phyloP scores from a whole-genome alignment of 2,888 invertebrate genomes.

The Bugulina stolonifera region DNA sequence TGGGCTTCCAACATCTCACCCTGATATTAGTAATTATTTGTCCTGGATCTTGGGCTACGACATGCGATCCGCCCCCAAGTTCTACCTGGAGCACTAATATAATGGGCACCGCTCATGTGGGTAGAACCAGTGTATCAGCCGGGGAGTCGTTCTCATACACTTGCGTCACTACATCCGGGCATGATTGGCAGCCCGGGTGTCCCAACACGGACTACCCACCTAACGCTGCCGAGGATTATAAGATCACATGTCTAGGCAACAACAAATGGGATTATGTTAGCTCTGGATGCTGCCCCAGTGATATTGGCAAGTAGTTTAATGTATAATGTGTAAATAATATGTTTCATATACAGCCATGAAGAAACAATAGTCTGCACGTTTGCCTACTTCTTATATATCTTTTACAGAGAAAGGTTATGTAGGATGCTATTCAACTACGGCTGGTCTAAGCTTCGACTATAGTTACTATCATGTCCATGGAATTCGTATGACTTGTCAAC shows the following conservation, averaged over 20 bases:
- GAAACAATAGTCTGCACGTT: too few species aligned
- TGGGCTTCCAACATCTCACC: too few species aligned
- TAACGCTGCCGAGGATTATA: background rate
- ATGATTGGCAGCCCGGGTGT: background rate
- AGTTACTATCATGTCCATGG: background rate
- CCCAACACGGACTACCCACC: background rate
- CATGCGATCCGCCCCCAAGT: background rate
- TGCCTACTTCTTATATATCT: background rate
- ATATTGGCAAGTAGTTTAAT: background rate
- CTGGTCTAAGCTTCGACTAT: background rate
- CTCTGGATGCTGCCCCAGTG: background rate
- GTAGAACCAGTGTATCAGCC: background rate
- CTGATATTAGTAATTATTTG: too few species aligned
- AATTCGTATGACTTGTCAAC: background rate
- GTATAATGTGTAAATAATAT: too few species aligned
- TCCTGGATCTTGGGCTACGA: background rate
- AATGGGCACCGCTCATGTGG: background rate
- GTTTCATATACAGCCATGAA: too few species aligned
- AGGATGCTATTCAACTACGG: background rate
- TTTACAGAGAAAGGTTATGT: background rate
- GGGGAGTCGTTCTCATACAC: background rate
- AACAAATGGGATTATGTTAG: background rate
- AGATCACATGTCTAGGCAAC: background rate
- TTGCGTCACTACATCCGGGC: background rate
- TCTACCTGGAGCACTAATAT: background rate